phyloP scores from a whole-genome alignment of 1,140 invertebrate genomes.

The Stegodyphus dumicola region DNA sequence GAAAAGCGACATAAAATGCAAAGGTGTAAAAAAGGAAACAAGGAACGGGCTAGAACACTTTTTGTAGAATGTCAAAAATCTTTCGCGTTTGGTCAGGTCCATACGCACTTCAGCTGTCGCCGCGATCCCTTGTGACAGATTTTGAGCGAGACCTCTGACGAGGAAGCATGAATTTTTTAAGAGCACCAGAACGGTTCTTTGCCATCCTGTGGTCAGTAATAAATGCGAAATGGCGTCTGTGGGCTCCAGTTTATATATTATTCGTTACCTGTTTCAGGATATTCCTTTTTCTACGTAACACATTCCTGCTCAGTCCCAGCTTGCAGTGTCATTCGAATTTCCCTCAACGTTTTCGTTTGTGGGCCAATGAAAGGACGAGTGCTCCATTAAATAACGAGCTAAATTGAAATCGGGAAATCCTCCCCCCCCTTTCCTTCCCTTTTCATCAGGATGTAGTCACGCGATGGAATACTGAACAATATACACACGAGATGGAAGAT shows the following conservation, averaged over 20 bases:
- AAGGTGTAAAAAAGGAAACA: too few species aligned
- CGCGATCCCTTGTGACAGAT: constrained; percentile 39
- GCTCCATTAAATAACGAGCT: constrained; percentile 54
- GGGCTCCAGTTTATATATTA: constrained; percentile 41
- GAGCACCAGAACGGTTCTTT: neutral
- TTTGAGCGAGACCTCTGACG: constrained; percentile 11
- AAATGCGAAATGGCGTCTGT: constrained; percentile 7
- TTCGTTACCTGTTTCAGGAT: constrained; percentile 3
- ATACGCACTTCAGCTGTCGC: neutral
- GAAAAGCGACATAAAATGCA: too few species aligned
- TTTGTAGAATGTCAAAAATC: neutral
- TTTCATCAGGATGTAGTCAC: neutral
- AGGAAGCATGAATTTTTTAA: constrained; percentile 40
- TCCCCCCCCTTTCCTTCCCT: neutral
- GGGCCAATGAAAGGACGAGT: constrained; percentile 22
- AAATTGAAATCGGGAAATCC: constrained; percentile 36
- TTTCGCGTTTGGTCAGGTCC: neutral
- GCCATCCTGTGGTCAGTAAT: neutral
- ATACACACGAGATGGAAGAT: too few species aligned
- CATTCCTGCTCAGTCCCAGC: neutral
- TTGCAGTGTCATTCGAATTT: neutral
- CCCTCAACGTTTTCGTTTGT: constrained; percentile 13
- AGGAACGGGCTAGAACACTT: too few species aligned
- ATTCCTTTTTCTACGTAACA: neutral
- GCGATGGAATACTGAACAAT: too few species aligned